Evolutionary conservation across 2,797 vertebrate genomes (phyloP).

Genomic region (Gymnothorax javanicus): DNA sequence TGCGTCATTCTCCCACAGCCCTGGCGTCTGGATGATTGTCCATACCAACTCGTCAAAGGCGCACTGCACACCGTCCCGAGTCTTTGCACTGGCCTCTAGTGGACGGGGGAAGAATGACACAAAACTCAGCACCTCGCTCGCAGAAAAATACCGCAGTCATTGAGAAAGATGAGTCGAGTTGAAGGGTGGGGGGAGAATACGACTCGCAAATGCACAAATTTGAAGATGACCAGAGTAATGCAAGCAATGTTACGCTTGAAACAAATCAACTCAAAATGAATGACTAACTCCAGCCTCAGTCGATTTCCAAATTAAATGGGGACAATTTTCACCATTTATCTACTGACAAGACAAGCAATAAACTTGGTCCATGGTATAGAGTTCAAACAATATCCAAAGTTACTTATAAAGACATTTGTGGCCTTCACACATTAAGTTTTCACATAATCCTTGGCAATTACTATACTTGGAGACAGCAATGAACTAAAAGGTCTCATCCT

Average conservation of each 20-base stretch:
- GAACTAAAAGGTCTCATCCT: neutral
- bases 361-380: neutral
- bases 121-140: neutral
- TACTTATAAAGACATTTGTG: neutral
- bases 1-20: constrained; percentile 94
- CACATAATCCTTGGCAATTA: neutral
- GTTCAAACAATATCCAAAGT: neutral
- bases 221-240: neutral
- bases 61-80: constrained; percentile 95
- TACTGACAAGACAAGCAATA: neutral
- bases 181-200: neutral
- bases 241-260: neutral
- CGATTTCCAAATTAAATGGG: neutral
- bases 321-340: neutral
- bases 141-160: neutral
- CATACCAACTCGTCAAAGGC: constrained; percentile 98
- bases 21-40: constrained; percentile 98
- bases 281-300: neutral
- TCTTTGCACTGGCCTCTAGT: constrained; percentile 96
- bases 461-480: neutral
- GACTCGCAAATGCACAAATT: neutral
- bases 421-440: neutral
- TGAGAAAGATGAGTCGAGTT: neutral
- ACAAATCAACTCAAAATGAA: neutral
- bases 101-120: neutral